Base-by-base conservation (phyloP, 1,140 invertebrate genomes). In the Platyscapa corneri region DNA sequence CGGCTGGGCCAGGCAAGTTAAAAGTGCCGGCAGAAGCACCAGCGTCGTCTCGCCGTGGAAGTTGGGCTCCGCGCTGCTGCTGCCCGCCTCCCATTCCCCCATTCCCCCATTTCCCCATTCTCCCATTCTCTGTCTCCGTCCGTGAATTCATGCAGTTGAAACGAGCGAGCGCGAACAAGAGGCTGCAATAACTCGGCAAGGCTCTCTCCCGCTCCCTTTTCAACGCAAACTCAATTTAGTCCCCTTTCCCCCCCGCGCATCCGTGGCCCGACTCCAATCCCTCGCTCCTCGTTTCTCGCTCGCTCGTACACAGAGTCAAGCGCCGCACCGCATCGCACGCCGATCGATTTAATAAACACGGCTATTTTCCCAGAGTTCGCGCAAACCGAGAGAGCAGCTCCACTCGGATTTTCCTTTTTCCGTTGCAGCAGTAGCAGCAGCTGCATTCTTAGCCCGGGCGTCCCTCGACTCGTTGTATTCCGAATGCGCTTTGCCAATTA, bases 301-400 rank as follows among this genome's bases (percentile, higher is more conserved):
- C 75, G 32, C 64, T 46, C 34, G 80, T 64, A n/a, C n/a, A n/a
- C n/a, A n/a, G n/a, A n/a, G n/a, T n/a, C 75, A 74, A 56, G 60
- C 42, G 49, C 53, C 53, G 27, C 27, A 53, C 81, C 37, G 65
- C 27, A 86, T 12, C 42, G 42, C 42, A 46, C 89, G 81, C 84
- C 91, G 91, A 92, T 92, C 91, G 91, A 91, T 92, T 91, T 92
- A 91, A 92, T 92, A 91, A 74, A 91, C 89, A 90, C 90, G 89
- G 90, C 90, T 90, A 91, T 91, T 91, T 91, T 91, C 89, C 78
- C 89, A 78, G 83, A n/a, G n/a, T n/a, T n/a, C n/a, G n/a, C n/a
- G n/a, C n/a, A n/a, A n/a, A n/a, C n/a, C n/a, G n/a, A n/a, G n/a
- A n/a, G n/a, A 46, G 42, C 5, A 46, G 23, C 60, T 20, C 72